A percentile compares a stretch with the other conserved stretches of the same genome.
These are phyloP conservation scores for Pteruthius melanotis DNA, from an alignment of 2,113 vertebrate genomes.

Conservation along the genomic window DNA sequence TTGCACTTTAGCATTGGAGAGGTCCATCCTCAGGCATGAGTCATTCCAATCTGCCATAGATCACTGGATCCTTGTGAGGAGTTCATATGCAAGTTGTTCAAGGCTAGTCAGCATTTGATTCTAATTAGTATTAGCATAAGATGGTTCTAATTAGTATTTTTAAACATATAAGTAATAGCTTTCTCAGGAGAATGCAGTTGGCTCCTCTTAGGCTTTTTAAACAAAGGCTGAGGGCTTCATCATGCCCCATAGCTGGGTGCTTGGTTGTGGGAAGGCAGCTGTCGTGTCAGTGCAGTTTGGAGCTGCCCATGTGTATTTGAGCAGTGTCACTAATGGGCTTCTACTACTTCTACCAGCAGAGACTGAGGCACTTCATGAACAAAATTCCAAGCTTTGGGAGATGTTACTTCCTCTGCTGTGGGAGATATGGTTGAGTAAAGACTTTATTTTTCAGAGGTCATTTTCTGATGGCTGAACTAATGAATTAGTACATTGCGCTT, in stretches of 20 bases:
- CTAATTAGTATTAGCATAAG: not conserved
- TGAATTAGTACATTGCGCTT: not conserved
- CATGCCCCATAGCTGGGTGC: accelerated
- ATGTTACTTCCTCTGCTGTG: not conserved
- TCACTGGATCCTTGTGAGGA: not conserved
- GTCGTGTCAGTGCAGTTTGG: not conserved
- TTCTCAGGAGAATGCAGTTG: not conserved
- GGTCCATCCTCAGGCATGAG: not conserved
- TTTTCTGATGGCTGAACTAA: not conserved
- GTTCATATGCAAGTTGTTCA: accelerated
- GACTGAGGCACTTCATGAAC: not conserved
- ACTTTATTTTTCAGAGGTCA: not conserved
- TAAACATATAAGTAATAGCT: not conserved
- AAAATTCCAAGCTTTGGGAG: not conserved
- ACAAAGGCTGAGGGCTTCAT: not conserved
- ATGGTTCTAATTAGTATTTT: not conserved
- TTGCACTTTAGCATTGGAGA: not conserved
- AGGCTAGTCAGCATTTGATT: not conserved
- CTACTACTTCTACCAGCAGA: not conserved
- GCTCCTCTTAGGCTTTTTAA: not conserved
- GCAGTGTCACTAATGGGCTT: not conserved
- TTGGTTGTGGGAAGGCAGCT: not conserved
- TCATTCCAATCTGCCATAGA: not conserved
- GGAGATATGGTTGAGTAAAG: not conserved
- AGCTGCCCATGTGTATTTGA: accelerated